Conservation (phyloP, 1,140 invertebrate species). For the Battus philenor region DNA sequence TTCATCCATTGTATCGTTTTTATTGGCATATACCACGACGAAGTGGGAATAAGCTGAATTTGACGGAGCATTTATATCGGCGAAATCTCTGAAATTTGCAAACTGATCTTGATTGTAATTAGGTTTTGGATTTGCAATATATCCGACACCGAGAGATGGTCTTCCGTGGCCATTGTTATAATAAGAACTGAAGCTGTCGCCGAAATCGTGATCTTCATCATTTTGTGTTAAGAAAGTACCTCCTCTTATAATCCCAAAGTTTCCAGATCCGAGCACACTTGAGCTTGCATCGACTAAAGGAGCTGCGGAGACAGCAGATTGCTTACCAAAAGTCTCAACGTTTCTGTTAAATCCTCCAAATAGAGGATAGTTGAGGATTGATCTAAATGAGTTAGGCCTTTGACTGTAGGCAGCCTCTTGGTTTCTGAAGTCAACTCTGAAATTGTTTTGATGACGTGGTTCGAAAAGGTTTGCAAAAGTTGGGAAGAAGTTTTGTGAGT, state of each 20-base stretch:
- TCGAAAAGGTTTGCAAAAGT: constrained; percentile 71
- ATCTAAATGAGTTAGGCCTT: constrained; percentile 67
- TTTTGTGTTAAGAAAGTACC: constrained; percentile 87
- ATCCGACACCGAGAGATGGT: constrained; percentile 78
- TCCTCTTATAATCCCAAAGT: constrained; percentile 91
- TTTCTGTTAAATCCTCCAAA: constrained; percentile 58
- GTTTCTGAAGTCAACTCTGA: constrained; percentile 51
- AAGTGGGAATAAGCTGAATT: constrained; percentile 88
- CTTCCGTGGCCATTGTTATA: constrained; percentile 83
- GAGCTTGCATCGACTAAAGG: constrained; percentile 57
- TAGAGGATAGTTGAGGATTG: constrained; percentile 67
- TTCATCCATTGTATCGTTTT: constrained; percentile 78
- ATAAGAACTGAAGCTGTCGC: constrained; percentile 74
- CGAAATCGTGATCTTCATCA: constrained; percentile 63
- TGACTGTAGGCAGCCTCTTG: constrained; percentile 74
- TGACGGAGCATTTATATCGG: constrained; percentile 89
- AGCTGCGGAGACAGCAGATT: constrained; percentile 50
- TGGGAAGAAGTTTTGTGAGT: constrained; percentile 70
- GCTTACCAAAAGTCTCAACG: constrained; percentile 54
- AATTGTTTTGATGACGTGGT: constrained; percentile 59
- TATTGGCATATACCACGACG: constrained; percentile 88
- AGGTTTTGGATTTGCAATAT: constrained; percentile 75
- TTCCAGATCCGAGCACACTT: constrained; percentile 86
- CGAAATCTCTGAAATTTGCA: constrained; percentile 91
- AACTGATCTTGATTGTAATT: constrained; percentile 85